Percentiles rank a stretch among this genome's conserved stretches.
Conservation (phyloP, 1,140 invertebrate species). For the Drosophila bocki region DNA sequence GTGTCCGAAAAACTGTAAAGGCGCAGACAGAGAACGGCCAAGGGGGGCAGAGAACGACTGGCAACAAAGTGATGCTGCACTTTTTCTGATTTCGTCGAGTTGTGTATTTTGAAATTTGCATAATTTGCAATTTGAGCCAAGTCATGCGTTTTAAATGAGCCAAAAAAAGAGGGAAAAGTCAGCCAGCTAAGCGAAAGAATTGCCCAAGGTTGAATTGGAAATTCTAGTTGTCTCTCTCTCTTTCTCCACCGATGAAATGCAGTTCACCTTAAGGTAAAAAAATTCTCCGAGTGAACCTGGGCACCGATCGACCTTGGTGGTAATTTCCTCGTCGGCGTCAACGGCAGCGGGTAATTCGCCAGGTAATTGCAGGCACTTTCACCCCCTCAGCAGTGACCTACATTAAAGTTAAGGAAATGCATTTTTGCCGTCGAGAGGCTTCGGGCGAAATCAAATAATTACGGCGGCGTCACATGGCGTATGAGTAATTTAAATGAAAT, state of each 20-base stretch:
- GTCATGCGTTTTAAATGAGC: conserved; percentile 64
- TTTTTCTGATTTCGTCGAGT: conserved; percentile 45
- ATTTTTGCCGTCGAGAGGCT: conserved; percentile 37
- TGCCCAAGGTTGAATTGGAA: conserved; percentile 45
- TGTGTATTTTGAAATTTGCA: conserved; percentile 58
- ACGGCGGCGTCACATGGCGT: conserved; percentile 47
- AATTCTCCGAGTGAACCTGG: conserved; percentile 34
- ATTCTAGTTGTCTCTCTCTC: conserved; percentile 16
- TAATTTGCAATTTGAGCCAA: conserved; percentile 60
- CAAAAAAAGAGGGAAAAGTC: conserved; percentile 33
- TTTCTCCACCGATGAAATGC: conserved; percentile 40
- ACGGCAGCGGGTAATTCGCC: conserved; percentile 23
- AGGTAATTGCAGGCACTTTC: conserved; percentile 64
- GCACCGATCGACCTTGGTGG: conserved; percentile 46
- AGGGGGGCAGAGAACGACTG: conserved; percentile 4
- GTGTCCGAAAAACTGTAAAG: conserved; percentile 37
- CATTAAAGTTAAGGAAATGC: conserved; percentile 69
- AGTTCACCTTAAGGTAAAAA: conserved; percentile 54
- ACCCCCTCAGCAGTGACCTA: conserved; percentile 74
- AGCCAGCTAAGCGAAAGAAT: conserved; percentile 33
- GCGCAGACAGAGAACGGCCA: conserved; percentile 6
- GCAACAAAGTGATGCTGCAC: conserved; percentile 63
- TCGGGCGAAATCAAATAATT: conserved; percentile 53
- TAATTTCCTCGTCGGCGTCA: conserved; percentile 50
- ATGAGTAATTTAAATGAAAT: conserved; percentile 81